These are phyloP conservation scores for Tribolium madens DNA, from an alignment of 1,140 invertebrate genomes.

Conservation along the genomic window DNA sequence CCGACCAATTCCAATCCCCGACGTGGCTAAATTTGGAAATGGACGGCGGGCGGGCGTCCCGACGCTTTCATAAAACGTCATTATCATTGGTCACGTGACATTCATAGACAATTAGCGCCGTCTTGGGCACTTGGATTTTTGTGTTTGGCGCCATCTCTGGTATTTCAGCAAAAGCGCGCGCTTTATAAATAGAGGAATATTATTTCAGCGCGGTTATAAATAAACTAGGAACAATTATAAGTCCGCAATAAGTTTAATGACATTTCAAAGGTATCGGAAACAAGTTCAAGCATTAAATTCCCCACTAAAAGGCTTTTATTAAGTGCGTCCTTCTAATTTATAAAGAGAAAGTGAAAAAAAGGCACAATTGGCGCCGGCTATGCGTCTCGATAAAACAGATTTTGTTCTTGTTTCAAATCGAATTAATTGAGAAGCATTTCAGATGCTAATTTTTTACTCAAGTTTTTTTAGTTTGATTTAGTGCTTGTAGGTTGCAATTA, in stretches of 20 bases:
- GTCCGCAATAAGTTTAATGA: slow-evolving; percentile 4
- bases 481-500: too few relatives aligned
- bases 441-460: background rate
- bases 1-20: slow-evolving; percentile 46
- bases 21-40: slow-evolving; percentile 50
- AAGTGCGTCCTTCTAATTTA: too few relatives aligned
- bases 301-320: too few relatives aligned
- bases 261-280: background rate
- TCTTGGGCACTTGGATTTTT: background rate
- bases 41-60: slow-evolving; percentile 1
- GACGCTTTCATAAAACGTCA: slow-evolving; percentile 33
- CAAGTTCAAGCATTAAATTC: slow-evolving; percentile 5
- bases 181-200: background rate
- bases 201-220: slow-evolving; percentile 4
- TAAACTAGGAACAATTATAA: background rate
- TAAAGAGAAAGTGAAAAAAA: background rate
- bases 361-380: background rate
- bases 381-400: background rate
- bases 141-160: background rate
- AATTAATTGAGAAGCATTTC: slow-evolving; percentile 22
- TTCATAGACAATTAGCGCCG: slow-evolving; percentile 4
- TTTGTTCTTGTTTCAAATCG: background rate
- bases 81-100: slow-evolving; percentile 9
- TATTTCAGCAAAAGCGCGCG: background rate
- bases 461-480: too few relatives aligned